phyloP scores from a whole-genome alignment of 53 echinoderm and acorn worm species.

The Henricia sp. region DNA sequence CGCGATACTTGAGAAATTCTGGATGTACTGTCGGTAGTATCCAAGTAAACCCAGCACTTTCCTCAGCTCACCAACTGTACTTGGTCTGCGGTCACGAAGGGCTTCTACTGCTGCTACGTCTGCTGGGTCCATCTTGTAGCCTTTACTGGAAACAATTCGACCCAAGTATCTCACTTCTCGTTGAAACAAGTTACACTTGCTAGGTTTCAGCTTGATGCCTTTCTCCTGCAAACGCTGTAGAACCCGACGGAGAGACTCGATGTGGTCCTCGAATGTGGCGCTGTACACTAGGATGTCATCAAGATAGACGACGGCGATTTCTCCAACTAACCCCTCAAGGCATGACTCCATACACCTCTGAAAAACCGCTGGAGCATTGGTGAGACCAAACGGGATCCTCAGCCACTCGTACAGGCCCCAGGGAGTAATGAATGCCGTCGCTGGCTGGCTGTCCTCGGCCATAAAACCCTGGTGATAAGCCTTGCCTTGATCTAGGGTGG shows the following conservation, averaged over 20 bases:
- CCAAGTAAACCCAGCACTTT: conserved; percentile 56
- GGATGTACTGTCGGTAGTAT: too few relatives aligned
- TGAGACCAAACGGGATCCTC: conserved; percentile 30
- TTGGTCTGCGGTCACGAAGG: conserved; percentile 47
- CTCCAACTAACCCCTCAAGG: too few relatives aligned
- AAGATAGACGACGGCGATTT: conserved; percentile 2
- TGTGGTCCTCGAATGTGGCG: conserved; percentile 36
- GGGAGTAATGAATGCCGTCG: conserved; percentile 53
- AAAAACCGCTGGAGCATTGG: conserved; percentile 41
- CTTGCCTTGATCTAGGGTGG: conserved; percentile 64
- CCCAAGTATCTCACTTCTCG: conserved; percentile 64
- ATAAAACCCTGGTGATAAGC: too few relatives aligned
- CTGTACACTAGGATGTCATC: conserved; percentile 57
- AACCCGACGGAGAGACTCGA: conserved; percentile 25
- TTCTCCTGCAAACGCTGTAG: conserved; percentile 25
- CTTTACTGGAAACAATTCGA: conserved; percentile 35
- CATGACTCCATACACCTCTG: conserved; percentile 3
- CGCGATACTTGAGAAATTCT: conserved; percentile 54
- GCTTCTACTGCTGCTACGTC: conserved; percentile 62
- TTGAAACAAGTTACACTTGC: conserved; percentile 66
- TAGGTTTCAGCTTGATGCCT: conserved; percentile 63
- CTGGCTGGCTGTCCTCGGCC: conserved; percentile 18
- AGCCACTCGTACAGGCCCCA: conserved; percentile 57
- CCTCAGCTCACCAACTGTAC: conserved; percentile 63
- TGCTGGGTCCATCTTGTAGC: conserved; percentile 60